Evolutionary conservation across 2,888 invertebrate genomes (phyloP).

Genomic region (Mylabris sibirica): DNA sequence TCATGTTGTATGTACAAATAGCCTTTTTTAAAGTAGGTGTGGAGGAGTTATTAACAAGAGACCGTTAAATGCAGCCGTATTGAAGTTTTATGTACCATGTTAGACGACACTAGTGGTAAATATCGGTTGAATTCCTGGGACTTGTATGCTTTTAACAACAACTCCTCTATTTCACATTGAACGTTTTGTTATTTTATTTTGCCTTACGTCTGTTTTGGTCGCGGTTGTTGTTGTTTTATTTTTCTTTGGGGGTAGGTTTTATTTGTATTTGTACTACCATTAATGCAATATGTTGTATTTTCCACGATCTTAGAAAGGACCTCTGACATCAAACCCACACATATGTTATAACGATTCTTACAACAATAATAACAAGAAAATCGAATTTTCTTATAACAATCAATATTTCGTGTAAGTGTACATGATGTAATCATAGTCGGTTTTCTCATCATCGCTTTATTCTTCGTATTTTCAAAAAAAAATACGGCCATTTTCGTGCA

Average conservation of each 20-base stretch:
- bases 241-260: not conserved
- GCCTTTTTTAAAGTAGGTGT: slow-evolving; percentile 18
- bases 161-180: slow-evolving; percentile 14
- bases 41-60: slow-evolving; percentile 27
- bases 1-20: not conserved
- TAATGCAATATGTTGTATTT: slow-evolving; percentile 3
- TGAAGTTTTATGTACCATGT: slow-evolving; percentile 27
- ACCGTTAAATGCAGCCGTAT: slow-evolving; percentile 28
- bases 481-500: slow-evolving; percentile 34
- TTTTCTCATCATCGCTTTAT: not conserved
- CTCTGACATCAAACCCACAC: slow-evolving; percentile 5
- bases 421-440: not conserved
- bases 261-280: slow-evolving; percentile 2
- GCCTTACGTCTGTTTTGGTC: not conserved
- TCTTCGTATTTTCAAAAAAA: too few species aligned
- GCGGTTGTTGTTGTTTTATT: not conserved
- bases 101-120: slow-evolving; percentile 24
- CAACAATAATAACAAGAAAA: slow-evolving; percentile 1
- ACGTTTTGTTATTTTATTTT: not conserved
- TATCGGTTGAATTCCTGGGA: slow-evolving; percentile 21
- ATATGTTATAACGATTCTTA: not conserved
- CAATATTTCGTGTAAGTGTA: not conserved
- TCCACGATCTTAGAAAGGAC: not conserved
- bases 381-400: not conserved
- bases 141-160: slow-evolving; percentile 15